Evolutionary conservation across 2,797 vertebrate genomes (phyloP), one percentile per base, ranked within the genome.

Genomic region (Pipistrellus pygmaeus): DNA sequence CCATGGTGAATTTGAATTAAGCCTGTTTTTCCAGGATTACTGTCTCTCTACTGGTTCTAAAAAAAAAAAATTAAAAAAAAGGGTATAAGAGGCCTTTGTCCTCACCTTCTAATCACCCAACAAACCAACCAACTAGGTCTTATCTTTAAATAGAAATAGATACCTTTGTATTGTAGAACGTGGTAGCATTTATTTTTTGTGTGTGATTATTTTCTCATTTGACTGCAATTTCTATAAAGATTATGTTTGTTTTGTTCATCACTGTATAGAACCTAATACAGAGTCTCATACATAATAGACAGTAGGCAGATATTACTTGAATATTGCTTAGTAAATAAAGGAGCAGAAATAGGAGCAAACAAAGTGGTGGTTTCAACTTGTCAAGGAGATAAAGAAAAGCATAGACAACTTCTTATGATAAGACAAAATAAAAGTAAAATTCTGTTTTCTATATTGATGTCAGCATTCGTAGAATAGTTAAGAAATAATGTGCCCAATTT

Each of bases 301-400:
- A 85, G 25, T 35, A 41, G 30, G 38, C 12, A 92, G 60, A 73
- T 75, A 62, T 53, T 44, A 23, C 30, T 80, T 62, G 25, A 84
- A 35, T 92, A 72, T 44, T 72, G 8, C 41, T 85, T 62, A 76
- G 13, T 84, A 91, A 93, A 44, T 87, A 87, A 80, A 69, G 14
- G 8, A 72, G 18, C 87, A 21, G 13, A 48, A 69, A 77, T 60
- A 69, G 21, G 88, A 86, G 1, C 7, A 81, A 92, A 66, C 5
- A 81, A 77, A 55, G 1, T n/a, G 10, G 0, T 27, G 15, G 25
- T 91, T n/a, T 83, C 35, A 83, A 64, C 21, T 75, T 91, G 18
- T 62, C 75, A 64, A 46, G 53, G 25, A 90, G 8, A 11, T 88
- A 32, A 76, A 60, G 25, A 55, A 30, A 80, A 80, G 2, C 2